Conservation (phyloP, 1,140 invertebrate species). For the Muscidifurax raptorellus region DNA sequence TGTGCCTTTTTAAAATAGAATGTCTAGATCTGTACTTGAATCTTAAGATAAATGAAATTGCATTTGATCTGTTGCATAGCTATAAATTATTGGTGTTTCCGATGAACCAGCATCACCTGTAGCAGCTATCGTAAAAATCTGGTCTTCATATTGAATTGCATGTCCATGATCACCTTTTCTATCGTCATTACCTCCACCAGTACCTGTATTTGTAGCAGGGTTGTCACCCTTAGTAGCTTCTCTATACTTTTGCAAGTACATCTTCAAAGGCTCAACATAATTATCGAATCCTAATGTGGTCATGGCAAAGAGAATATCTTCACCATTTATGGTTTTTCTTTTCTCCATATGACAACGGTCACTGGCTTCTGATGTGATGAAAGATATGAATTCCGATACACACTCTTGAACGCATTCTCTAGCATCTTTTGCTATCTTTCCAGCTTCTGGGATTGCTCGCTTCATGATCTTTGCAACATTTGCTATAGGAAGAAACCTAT, state of each 20-base stretch:
- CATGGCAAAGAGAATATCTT: conserved; percentile 98
- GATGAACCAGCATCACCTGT: conserved; percentile 68
- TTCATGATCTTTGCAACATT: conserved; percentile 99
- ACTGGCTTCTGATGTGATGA: conserved; percentile 98
- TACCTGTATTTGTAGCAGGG: conserved; percentile 56
- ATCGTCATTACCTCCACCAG: conserved; percentile 63
- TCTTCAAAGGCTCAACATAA: conserved; percentile 97
- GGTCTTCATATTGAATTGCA: conserved; percentile 70
- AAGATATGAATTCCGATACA: conserved; percentile 99
- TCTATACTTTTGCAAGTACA: conserved; percentile 98
- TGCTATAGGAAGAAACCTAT: conserved; percentile 97
- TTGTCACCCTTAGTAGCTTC: conserved; percentile 81
- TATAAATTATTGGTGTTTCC: conserved; percentile 74
- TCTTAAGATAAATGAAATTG: conserved; percentile 72
- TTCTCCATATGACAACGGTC: conserved; percentile 98
- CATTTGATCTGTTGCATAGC: conserved; percentile 73
- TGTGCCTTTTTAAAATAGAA: neutral
- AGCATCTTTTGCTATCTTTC: conserved; percentile 99
- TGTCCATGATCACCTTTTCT: conserved; percentile 64
- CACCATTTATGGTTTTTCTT: conserved; percentile 99
- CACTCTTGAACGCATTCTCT: conserved; percentile 99
- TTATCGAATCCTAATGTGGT: conserved; percentile 98
- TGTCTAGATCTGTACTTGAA: neutral
- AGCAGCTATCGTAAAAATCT: conserved; percentile 71
- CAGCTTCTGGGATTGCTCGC: conserved; percentile 94